phyloP scores from a whole-genome alignment of 2,888 invertebrate genomes.

The Meganola albula region DNA sequence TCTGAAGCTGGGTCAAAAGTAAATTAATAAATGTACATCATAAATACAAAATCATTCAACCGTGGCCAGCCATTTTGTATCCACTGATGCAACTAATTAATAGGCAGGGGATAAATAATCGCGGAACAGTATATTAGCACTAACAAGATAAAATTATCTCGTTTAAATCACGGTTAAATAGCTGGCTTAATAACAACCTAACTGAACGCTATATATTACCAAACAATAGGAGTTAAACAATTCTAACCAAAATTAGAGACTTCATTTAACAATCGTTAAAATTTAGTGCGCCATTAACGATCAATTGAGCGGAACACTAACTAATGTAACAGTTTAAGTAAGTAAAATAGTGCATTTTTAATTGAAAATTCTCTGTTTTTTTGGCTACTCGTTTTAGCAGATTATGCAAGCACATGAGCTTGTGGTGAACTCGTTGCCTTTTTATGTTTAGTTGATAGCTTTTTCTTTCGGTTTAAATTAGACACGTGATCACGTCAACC shows the following conservation, averaged over 20 bases:
- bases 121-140: slow-evolving; percentile 29
- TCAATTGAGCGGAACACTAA: slow-evolving; percentile 30
- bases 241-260: slow-evolving; percentile 38
- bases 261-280: slow-evolving; percentile 39
- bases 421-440: no score
- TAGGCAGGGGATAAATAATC: no score
- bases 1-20: no score
- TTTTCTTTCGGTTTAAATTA: no score
- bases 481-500: no score
- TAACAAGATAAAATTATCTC: slow-evolving; percentile 35
- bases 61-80: no score
- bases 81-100: no score
- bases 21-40: no score
- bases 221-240: slow-evolving; percentile 35
- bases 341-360: slow-evolving; percentile 22
- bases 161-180: slow-evolving; percentile 36
- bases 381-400: slow-evolving; percentile 5
- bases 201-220: slow-evolving; percentile 24
- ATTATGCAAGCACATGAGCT: no score
- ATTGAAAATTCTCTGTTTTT: slow-evolving; percentile 21
- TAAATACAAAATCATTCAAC: no score
- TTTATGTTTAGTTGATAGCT: no score
- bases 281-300: slow-evolving; percentile 36
- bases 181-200: slow-evolving; percentile 31
- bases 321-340: slow-evolving; percentile 14